Percentiles rank a stretch among this genome's conserved stretches.
phyloP scores from a whole-genome alignment of 2,888 invertebrate species.

The Andrena fulva region DNA sequence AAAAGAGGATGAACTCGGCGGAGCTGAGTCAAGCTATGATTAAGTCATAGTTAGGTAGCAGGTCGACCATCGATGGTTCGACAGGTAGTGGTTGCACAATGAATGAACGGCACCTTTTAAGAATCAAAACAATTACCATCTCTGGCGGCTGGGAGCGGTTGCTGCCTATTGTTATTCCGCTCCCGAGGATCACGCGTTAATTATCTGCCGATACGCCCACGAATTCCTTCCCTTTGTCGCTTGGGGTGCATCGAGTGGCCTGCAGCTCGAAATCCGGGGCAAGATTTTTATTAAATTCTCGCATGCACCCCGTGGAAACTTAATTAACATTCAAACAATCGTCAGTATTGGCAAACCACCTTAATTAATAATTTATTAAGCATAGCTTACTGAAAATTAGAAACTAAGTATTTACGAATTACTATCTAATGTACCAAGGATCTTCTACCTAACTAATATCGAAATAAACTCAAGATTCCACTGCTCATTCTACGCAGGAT shows the following conservation, averaged over 20 bases:
- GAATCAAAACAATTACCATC: conserved; percentile 76
- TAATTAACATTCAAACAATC: no score
- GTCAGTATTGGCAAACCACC: no score
- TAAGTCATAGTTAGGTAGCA: conserved; percentile 66
- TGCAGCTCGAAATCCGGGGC: neutral
- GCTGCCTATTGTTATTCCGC: conserved; percentile 20
- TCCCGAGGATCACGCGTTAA: neutral
- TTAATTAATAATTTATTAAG: no score
- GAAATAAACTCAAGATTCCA: no score
- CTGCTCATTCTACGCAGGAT: no score
- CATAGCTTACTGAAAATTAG: no score
- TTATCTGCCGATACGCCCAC: neutral
- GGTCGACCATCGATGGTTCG: conserved; percentile 52
- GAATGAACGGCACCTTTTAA: conserved; percentile 67
- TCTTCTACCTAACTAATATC: no score
- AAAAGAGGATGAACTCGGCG: conserved; percentile 28
- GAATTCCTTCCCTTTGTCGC: conserved; percentile 4
- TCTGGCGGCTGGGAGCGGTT: conserved; percentile 46
- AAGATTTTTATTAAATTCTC: neutral
- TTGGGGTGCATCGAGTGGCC: neutral
- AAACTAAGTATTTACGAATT: no score
- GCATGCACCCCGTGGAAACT: no score
- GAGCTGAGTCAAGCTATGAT: conserved; percentile 58
- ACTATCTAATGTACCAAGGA: no score
- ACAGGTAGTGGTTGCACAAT: conserved; percentile 61